These are phyloP conservation scores for Sylvilagus floridanus DNA, from an alignment of 2,797 vertebrate genomes.

Conservation along the genomic window DNA sequence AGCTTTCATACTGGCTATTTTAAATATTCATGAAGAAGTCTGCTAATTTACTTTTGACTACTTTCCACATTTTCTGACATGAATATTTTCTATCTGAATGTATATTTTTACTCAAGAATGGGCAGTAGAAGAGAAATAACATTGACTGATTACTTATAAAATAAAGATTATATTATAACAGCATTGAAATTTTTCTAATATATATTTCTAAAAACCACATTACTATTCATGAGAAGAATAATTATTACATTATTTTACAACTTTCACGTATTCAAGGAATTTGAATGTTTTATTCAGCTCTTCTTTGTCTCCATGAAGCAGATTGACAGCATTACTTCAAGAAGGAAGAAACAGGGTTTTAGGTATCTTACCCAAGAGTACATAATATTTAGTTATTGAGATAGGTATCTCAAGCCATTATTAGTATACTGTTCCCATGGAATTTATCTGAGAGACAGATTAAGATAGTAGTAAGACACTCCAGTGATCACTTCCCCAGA, in stretches of 20 bases:
- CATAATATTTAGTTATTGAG: not conserved
- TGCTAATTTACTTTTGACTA: slow-evolving; percentile 66
- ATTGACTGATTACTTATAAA: not conserved
- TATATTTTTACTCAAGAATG: not conserved
- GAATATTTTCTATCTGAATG: slow-evolving; percentile 62
- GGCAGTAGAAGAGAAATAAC: not conserved
- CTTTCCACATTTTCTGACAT: slow-evolving; percentile 38
- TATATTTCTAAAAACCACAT: not conserved
- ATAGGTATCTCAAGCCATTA: not conserved
- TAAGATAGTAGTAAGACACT: too few species aligned
- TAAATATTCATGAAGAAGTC: slow-evolving; percentile 74
- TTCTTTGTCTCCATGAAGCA: not conserved
- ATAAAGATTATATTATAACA: not conserved
- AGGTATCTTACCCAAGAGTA: not conserved
- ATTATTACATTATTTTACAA: not conserved
- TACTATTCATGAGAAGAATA: not conserved
- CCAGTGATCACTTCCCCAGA: too few species aligned
- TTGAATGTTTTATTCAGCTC: not conserved
- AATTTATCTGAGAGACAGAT: not conserved
- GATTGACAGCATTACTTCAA: not conserved
- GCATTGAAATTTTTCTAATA: not conserved
- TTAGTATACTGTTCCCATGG: not conserved
- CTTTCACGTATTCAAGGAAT: not conserved
- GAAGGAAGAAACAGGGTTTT: not conserved
- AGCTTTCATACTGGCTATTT: slow-evolving; percentile 54